phyloP scores from a whole-genome alignment of 1,140 invertebrate species.

The Drosophila seguyi region DNA sequence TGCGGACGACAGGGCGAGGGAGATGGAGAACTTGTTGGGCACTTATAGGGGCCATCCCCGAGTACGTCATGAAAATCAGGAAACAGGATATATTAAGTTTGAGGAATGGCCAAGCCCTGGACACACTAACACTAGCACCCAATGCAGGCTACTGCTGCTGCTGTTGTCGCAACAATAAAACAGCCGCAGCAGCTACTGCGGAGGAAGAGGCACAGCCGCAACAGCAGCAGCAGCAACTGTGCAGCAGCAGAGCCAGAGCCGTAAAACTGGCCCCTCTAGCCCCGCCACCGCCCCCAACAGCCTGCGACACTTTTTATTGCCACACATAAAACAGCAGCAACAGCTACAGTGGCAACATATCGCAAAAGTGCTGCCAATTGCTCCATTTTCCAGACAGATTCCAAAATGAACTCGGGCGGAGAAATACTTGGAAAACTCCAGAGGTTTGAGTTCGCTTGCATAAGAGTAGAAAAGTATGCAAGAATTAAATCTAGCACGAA shows the following conservation, averaged over 20 bases:
- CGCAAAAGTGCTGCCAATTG: constrained; percentile 21
- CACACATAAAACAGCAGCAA: constrained; percentile 71
- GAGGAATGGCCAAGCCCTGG: constrained; percentile 68
- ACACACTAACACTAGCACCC: constrained; percentile 35
- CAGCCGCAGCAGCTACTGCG: constrained; percentile 40
- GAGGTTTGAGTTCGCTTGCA: not conserved
- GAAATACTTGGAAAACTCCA: not conserved
- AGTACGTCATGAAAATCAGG: constrained; percentile 83
- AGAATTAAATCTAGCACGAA: not conserved
- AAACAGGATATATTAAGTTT: constrained; percentile 84
- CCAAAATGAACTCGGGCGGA: not conserved
- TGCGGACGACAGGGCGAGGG: constrained; percentile 42
- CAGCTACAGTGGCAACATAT: constrained; percentile 37
- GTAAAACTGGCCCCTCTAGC: constrained; percentile 70
- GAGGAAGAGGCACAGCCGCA: constrained; percentile 1
- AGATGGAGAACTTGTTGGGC: constrained; percentile 26
- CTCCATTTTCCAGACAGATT: constrained; percentile 13
- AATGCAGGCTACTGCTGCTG: constrained; percentile 43
- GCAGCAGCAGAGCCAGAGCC: constrained; percentile 37
- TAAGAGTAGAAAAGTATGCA: not conserved
- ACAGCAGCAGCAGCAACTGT: constrained; percentile 16
- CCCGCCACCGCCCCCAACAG: constrained; percentile 24
- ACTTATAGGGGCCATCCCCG: constrained; percentile 64
- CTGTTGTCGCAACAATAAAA: constrained; percentile 72
- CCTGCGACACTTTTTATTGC: constrained; percentile 79